These are phyloP conservation scores for Epinephelus moara DNA, from an alignment of 2,113 vertebrate genomes.

Conservation along the genomic window DNA sequence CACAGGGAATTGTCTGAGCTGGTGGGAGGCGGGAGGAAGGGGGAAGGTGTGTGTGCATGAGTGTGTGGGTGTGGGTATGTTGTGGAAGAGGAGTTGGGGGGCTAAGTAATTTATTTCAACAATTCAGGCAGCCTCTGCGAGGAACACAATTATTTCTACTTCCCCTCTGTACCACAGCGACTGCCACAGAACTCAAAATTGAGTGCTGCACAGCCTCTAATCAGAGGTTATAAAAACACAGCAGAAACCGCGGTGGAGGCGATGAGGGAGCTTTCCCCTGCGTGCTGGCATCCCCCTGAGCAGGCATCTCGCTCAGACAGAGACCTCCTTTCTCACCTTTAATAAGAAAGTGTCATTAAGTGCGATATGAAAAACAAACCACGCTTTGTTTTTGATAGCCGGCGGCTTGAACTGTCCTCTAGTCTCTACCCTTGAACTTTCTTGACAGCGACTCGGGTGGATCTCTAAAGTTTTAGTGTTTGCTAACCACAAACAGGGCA, in stretches of 20 bases:
- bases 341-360: conserved; percentile 79
- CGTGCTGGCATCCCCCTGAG: conserved; percentile 64
- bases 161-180: conserved; percentile 70
- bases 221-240: conserved; percentile 84
- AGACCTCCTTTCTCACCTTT: conserved; percentile 78
- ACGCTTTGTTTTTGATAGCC: conserved; percentile 59
- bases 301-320: conserved; percentile 58
- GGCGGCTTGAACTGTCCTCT: conserved; percentile 47
- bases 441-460: conserved; percentile 32
- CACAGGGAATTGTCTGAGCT: conserved; percentile 73
- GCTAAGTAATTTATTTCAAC: conserved; percentile 84
- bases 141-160: conserved; percentile 83
- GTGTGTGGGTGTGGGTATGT: conserved; percentile 64
- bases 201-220: conserved; percentile 81
- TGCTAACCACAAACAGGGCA: conserved; percentile 42
- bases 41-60: conserved; percentile 49
- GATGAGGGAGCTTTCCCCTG: conserved; percentile 47
- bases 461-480: conserved; percentile 56
- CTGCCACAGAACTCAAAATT: conserved; percentile 75
- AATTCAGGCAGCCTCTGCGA: conserved; percentile 79
- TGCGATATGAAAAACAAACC: conserved; percentile 67
- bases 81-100: conserved; percentile 66
- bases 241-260: conserved; percentile 59
- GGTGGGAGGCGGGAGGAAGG: conserved; percentile 61
- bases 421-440: conserved; percentile 50